These are phyloP conservation scores for Peromyscus melanophrys DNA, from an alignment of 2,797 vertebrate species.

Conservation along the genomic window DNA sequence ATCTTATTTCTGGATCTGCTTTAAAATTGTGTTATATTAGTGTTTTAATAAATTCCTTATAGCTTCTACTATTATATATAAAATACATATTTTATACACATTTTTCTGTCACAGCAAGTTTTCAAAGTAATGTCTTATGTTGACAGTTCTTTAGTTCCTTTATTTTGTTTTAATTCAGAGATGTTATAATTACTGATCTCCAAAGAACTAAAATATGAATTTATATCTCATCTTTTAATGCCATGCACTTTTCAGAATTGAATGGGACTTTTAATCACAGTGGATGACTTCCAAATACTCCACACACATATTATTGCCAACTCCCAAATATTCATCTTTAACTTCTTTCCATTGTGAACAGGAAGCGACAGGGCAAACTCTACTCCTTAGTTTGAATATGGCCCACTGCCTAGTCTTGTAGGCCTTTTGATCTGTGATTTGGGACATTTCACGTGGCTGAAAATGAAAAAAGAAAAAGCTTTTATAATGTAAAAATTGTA, in stretches of 20 bases:
- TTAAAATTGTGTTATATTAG: background rate
- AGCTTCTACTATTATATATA: background rate
- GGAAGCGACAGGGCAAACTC: constrained; percentile 32
- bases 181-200: constrained; percentile 46
- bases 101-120: constrained; percentile 30
- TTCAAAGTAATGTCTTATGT: constrained; percentile 48
- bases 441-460: constrained; percentile 47
- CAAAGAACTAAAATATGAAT: constrained; percentile 46
- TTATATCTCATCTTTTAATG: constrained; percentile 50
- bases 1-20: background rate
- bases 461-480: constrained; percentile 32
- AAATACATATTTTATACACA: background rate
- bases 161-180: constrained; percentile 59
- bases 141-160: constrained; percentile 62
- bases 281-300: background rate
- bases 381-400: background rate
- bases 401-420: background rate
- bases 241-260: constrained; percentile 41
- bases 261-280: constrained; percentile 50
- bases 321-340: background rate
- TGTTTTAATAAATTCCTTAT: constrained; percentile 64
- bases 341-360: constrained; percentile 45
- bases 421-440: background rate
- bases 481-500: constrained; percentile 38
- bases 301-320: background rate